A percentile compares a stretch with the other conserved stretches of the same genome.
Conservation (phyloP, 1,140 invertebrate genomes). For the Drosophila melanica region DNA sequence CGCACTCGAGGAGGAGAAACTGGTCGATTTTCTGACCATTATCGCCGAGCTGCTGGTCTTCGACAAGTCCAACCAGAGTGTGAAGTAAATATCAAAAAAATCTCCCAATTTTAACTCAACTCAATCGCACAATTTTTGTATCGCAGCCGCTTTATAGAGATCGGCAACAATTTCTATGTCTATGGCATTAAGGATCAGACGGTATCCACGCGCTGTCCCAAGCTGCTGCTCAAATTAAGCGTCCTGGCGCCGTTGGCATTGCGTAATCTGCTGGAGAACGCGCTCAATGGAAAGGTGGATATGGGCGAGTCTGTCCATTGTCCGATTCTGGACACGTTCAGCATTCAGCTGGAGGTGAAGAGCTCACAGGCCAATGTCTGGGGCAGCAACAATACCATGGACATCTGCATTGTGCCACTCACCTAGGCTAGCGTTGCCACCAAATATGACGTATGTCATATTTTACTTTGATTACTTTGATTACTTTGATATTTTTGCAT, state of each 20-base stretch:
- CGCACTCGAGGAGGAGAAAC: neutral
- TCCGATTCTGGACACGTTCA: neutral
- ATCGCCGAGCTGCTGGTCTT: conserved; percentile 34
- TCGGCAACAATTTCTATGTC: conserved; percentile 15
- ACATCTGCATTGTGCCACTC: conserved; percentile 14
- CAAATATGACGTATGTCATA: neutral
- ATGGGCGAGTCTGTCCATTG: neutral
- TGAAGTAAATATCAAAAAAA: neutral
- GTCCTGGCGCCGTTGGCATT: conserved; percentile 5
- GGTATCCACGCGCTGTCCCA: neutral
- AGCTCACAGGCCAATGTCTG: neutral
- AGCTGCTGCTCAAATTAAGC: conserved; percentile 17
- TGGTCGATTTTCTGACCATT: conserved; percentile 16
- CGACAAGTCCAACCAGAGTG: neutral
- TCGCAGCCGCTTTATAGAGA: conserved; percentile 9
- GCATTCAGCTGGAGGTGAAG: conserved; percentile 20
- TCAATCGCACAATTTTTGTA: neutral
- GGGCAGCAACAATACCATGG: neutral
- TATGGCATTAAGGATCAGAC: conserved; percentile 1
- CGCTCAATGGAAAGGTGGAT: conserved; percentile 20
- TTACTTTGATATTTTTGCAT: neutral
- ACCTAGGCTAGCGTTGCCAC: neutral
- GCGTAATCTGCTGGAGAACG: conserved; percentile 1
- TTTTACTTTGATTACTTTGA: neutral
- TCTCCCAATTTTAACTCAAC: neutral